Base-by-base conservation (phyloP, 2,888 invertebrate species). In the Caenorhabditis drosophilae region DNA sequence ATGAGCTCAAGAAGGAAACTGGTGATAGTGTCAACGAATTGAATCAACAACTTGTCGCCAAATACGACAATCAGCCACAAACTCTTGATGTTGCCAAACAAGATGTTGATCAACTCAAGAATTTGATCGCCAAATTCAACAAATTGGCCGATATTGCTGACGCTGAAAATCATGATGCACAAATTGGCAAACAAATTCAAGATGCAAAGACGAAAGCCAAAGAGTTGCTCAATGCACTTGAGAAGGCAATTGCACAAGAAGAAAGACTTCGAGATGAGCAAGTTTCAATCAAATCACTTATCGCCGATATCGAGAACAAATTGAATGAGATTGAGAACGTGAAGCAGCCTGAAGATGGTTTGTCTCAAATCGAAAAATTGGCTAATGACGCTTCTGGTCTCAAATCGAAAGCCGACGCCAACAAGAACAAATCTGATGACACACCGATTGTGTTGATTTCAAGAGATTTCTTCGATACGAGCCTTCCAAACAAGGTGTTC, bases 181-280 rank as follows among this genome's bases (percentile, higher is more conserved):
- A 70, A 53, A 47, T 61, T 12, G 67, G 60, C 46, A 58, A 58
- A 25, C 54, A 62, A 49, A 47, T 67, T 50, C 64, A 63, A 41
- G 62, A 72, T 41, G 47, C 66, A 11, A 57, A 67, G 54, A 49
- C 56, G 34, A 63, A 63, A 48, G 48, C 63, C 26, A 69, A 69
- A 41, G 60, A 68, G 34, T 48, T 66, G 49, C 47, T 53, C 40
- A 44, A 46, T n/a, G 55, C 52, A 35, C 66, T 66, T 38, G 66
- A 59, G 31, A 66, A 60, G 46, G 52, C 52, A 42, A 66, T 59
- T 51, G 54, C 54, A 47, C 50, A 42, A 16, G 59, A 60, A 34
- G 55, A 59, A 44, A 48, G 27, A n/a, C 20, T 53, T 25, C 50
- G 58, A 27, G 41, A 57, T 26, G 66, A 54, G n/a, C 66, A 66